Base-by-base conservation (phyloP, 2,113 vertebrate genomes). In the Aspidoscelis tigris region DNA sequence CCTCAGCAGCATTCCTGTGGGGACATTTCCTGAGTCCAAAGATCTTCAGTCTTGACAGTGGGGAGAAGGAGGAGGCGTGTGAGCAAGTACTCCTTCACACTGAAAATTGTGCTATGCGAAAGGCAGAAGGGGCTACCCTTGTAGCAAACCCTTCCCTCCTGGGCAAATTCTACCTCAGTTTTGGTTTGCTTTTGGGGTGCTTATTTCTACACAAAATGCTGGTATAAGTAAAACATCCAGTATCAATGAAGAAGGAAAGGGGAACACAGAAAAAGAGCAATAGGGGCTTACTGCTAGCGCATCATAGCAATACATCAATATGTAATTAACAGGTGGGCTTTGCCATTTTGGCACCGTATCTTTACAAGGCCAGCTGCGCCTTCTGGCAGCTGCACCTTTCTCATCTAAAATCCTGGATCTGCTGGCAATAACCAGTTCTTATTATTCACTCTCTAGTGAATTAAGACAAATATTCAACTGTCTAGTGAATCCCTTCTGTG, bases 381-480 rank as follows among this genome's bases (percentile, higher is more conserved):
- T 92, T 88, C 89, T 93, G 82, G 89, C 90, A 89, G 53, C 88
- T 83, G 78, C 53, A 80, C 68, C 78, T 84, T 78, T 86, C 85
- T 79, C 61, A 88, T 94, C 91, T 87, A 88, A 93, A 92, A 65
- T 55, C 72, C 33, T 77, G 82, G 70, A 88, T 93, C 86, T 88
- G 76, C 84, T 80, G 76, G 76, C 80, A 85, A 85, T 85, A 93
- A 87, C 78, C 79, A 84, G 71, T 84, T 88, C 89, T 61, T 88
- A 90, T 94, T 94, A 93, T 94, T 89, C 84, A 81, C 64, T 66
- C 84, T 85, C 50, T 92, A 90, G 90, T 90, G 92, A 94, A 93
- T 88, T 89, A 88, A 88, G 88, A 81, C 88, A 86, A 84, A 53
- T 87, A 76, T 83, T 84, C 85, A 91, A 91, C 84, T 90, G 72